Base-by-base conservation (phyloP, 2,888 invertebrate species). In the Eulithis testata region DNA sequence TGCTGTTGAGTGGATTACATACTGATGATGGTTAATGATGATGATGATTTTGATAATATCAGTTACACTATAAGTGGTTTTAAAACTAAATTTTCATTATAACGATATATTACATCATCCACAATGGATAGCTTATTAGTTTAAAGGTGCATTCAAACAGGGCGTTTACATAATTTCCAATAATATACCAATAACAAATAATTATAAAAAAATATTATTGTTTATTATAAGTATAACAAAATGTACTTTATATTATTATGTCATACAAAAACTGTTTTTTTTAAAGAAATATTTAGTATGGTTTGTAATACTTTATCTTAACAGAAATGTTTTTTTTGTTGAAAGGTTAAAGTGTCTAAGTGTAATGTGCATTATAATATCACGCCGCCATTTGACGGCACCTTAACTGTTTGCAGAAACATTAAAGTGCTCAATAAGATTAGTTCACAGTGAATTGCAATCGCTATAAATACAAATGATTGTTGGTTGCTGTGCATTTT, bases 31-130 rank as follows among this genome's bases (percentile, higher is more conserved):
- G 21, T 11, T 53, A 14, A 36, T 37, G 11, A 54, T 37, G n/a
- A 47, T 60, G 21, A 50, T 59, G 49, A 47, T 49, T 37, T 43
- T 61, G 51, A 47, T 52, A 43, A 45, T 57, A 53, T 37, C 49
- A 61, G 52, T 52, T 51, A 47, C 43, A 52, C 68, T 71, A 70
- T 73, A 65, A 11, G 68, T 69, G 57, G 43, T 52, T 54, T 68
- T 63, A 71, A 59, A 69, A 69, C 78, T 82, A 82, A 37, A 72
- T 31, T 79, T 78, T 72, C 67, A 65, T 75, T 80, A 79, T 73
- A 68, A 77, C 78, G 78, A 76, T 83, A 83, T 79, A 82, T 81
- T 85, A 88, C 86, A 87, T 87, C 84, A 88, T 86, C 81, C 73
- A 87, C 79, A 79, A 77, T 81, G 80, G 40, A 40, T 74, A 76